Percentiles rank a stretch among this genome's conserved stretches.
Conservation (phyloP, 2,113 vertebrate genomes). For the Pagrus major region DNA sequence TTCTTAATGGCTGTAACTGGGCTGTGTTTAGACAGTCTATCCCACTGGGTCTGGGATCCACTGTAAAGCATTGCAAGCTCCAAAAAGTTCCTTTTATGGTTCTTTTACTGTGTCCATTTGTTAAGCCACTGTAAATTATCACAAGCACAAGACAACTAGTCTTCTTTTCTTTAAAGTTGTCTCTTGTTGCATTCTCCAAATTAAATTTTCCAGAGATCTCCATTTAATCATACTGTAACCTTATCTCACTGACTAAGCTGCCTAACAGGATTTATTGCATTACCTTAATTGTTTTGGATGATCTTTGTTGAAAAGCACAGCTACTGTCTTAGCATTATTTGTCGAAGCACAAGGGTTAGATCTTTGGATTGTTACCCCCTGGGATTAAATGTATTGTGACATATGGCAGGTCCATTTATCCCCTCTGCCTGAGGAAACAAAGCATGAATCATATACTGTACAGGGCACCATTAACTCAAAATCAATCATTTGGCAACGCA, state of each 20-base stretch:
- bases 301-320: conserved; percentile 37
- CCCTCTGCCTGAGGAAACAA: conserved; percentile 17
- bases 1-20: conserved; percentile 72
- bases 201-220: conserved; percentile 38
- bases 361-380: conserved; percentile 40
- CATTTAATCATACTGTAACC: conserved; percentile 59
- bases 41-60: conserved; percentile 71
- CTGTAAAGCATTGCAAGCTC: conserved; percentile 57
- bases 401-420: conserved; percentile 71
- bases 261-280: conserved; percentile 72
- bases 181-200: conserved; percentile 55
- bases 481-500: conserved; percentile 14
- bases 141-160: conserved; percentile 34
- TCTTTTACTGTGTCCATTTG: conserved; percentile 61
- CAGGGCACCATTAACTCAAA: not conserved
- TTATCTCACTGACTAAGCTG: conserved; percentile 62
- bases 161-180: conserved; percentile 34
- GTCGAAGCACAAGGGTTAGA: not conserved
- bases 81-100: conserved; percentile 81
- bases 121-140: conserved; percentile 76
- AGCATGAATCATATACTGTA: conserved; percentile 18
- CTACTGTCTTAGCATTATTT: conserved; percentile 25
- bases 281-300: conserved; percentile 74
- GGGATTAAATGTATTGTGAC: conserved; percentile 67
- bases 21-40: conserved; percentile 77